phyloP scores from a whole-genome alignment of 92 coral and sea anemone species.

The Anthopleura xanthogrammica region DNA sequence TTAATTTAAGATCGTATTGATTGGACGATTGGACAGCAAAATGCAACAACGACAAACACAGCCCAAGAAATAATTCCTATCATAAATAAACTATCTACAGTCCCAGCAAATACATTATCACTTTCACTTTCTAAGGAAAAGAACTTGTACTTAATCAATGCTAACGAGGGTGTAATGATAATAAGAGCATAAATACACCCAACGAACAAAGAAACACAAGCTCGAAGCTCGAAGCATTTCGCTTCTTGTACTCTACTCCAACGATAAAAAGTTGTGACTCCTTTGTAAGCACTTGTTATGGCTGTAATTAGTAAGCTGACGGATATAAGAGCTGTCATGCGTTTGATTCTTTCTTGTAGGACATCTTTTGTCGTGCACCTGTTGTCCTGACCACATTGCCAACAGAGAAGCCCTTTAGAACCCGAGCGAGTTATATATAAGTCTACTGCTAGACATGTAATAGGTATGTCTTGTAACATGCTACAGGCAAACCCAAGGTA shows the following conservation, averaged over 20 bases:
- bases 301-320: constrained; percentile 53
- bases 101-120: constrained; percentile 60
- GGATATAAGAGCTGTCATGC: constrained; percentile 47
- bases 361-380: constrained; percentile 55
- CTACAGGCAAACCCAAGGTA: constrained; percentile 71
- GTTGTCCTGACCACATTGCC: constrained; percentile 64
- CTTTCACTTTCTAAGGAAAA: constrained; percentile 61
- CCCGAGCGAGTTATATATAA: constrained; percentile 63
- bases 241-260: constrained; percentile 74
- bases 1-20: constrained; percentile 36
- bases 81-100: constrained; percentile 75
- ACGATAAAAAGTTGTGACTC: constrained; percentile 70
- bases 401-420: constrained; percentile 64
- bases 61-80: constrained; percentile 79
- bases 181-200: constrained; percentile 66
- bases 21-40: constrained; percentile 76
- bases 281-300: constrained; percentile 64
- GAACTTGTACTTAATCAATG: constrained; percentile 65
- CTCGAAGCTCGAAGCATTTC: constrained; percentile 75
- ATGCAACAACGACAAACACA: constrained; percentile 60
- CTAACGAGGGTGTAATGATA: constrained; percentile 70
- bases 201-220: constrained; percentile 76
- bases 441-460: constrained; percentile 65
- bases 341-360: constrained; percentile 43
- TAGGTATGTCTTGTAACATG: constrained; percentile 75